A percentile compares a stretch with the other conserved stretches of the same genome.
Conservation (phyloP, 2,888 invertebrate genomes). For the Limnephilus lunatus region DNA sequence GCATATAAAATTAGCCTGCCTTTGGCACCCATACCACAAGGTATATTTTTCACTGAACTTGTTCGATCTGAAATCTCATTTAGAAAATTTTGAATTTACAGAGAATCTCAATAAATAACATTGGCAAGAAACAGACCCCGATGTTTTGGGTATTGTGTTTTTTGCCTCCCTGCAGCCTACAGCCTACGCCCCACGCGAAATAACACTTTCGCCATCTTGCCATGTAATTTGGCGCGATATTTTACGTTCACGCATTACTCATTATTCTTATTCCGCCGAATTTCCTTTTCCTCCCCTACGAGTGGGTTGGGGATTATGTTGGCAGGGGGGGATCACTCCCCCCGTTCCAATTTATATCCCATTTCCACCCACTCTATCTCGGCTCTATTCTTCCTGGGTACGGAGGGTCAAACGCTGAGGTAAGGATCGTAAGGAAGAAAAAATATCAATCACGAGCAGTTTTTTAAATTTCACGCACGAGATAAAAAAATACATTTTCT, state of each 20-base stretch:
- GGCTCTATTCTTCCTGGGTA: constrained; percentile 47
- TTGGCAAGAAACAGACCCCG: neutral
- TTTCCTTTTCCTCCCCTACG: constrained; percentile 60
- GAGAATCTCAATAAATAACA: neutral
- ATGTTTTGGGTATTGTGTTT: neutral
- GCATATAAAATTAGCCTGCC: neutral
- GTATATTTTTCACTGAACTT: neutral
- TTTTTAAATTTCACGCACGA: neutral
- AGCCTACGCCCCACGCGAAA: constrained; percentile 30
- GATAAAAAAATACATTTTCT: neutral
- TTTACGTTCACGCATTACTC: constrained; percentile 66
- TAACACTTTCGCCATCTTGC: constrained; percentile 54
- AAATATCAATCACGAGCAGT: neutral
- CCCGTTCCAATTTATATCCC: constrained; percentile 53
- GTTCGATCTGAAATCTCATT: neutral
- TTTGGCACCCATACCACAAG: neutral
- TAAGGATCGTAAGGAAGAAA: constrained; percentile 23
- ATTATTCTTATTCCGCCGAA: constrained; percentile 66
- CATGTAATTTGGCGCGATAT: constrained; percentile 62
- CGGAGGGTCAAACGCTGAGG: constrained; percentile 64
- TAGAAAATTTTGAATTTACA: neutral
- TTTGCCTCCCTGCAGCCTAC: neutral
- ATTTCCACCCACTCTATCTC: constrained; percentile 37
- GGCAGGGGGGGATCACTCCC: neutral
- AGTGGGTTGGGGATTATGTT: constrained; percentile 15